These are phyloP conservation scores for Brachymystax lenok DNA, from an alignment of 2,797 vertebrate species.

Conservation along the genomic window DNA sequence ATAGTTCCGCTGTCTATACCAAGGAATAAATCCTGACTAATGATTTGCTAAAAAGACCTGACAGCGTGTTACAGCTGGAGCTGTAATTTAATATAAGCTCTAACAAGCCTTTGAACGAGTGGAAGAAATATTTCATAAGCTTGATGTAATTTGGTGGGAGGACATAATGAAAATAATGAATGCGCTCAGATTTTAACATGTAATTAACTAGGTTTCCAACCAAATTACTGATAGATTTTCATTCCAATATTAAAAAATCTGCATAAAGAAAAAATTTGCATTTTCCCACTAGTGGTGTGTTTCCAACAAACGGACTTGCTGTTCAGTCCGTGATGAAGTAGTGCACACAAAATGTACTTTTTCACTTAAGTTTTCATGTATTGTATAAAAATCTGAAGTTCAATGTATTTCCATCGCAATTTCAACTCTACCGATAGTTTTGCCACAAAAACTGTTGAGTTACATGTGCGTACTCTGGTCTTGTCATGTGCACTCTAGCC, in stretches of 20 bases:
- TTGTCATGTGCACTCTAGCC: too few relatives aligned
- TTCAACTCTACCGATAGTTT: too few relatives aligned
- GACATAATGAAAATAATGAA: constrained; percentile 77
- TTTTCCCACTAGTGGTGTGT: too few relatives aligned
- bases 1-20: constrained; percentile 48
- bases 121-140: constrained; percentile 86
- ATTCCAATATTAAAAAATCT: constrained; percentile 88
- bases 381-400: too few relatives aligned
- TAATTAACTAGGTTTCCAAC: constrained; percentile 54
- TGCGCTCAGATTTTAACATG: constrained; percentile 64
- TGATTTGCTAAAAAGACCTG: constrained; percentile 89
- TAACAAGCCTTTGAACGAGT: constrained; percentile 88
- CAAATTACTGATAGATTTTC: constrained; percentile 70
- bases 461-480: too few relatives aligned
- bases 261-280: constrained; percentile 14
- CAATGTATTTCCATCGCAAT: too few relatives aligned
- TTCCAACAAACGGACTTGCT: too few relatives aligned
- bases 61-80: constrained; percentile 83
- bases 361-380: too few relatives aligned
- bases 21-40: constrained; percentile 81
- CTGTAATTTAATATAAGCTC: constrained; percentile 87
- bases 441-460: too few relatives aligned
- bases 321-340: too few relatives aligned
- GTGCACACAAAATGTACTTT: too few relatives aligned
- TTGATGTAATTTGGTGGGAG: constrained; percentile 83